phyloP scores from a whole-genome alignment of 2,113 vertebrate genomes.

The Climacteris rufus region DNA sequence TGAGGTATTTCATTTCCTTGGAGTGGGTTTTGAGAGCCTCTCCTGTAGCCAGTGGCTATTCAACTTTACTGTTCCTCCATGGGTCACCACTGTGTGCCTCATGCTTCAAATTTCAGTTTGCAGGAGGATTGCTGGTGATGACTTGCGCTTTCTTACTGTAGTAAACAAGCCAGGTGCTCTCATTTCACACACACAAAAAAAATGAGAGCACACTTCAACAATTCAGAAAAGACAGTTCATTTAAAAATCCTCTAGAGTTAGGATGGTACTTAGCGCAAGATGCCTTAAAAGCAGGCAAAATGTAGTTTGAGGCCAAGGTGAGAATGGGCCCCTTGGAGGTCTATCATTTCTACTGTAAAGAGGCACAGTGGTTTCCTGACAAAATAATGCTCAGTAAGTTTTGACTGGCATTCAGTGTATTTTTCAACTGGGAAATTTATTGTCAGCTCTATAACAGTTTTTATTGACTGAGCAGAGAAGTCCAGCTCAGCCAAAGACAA shows the following conservation, averaged over 20 bases:
- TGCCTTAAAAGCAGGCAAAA: not conserved
- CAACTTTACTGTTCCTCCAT: accelerated
- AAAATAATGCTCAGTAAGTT: not conserved
- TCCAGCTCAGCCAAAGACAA: not conserved
- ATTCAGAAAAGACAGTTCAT: not conserved
- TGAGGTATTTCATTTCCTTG: not conserved
- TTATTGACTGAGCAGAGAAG: not conserved
- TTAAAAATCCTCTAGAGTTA: not conserved
- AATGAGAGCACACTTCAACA: not conserved
- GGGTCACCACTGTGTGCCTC: not conserved
- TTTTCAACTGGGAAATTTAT: not conserved
- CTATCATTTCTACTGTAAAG: not conserved
- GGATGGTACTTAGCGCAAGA: not conserved
- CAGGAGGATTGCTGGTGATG: not conserved
- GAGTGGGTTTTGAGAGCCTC: not conserved
- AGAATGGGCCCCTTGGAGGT: not conserved
- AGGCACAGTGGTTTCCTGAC: not conserved
- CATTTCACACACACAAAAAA: not conserved
- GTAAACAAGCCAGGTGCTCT: not conserved
- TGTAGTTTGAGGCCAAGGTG: not conserved
- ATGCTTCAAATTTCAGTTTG: not conserved
- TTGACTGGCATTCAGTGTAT: not conserved
- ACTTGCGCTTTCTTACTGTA: not conserved
- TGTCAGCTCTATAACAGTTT: not conserved
- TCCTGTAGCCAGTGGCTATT: not conserved